A percentile compares a stretch with the other conserved stretches of the same genome.
Conservation (phyloP, 2,113 vertebrate species). For the Chionodraco myersi region DNA sequence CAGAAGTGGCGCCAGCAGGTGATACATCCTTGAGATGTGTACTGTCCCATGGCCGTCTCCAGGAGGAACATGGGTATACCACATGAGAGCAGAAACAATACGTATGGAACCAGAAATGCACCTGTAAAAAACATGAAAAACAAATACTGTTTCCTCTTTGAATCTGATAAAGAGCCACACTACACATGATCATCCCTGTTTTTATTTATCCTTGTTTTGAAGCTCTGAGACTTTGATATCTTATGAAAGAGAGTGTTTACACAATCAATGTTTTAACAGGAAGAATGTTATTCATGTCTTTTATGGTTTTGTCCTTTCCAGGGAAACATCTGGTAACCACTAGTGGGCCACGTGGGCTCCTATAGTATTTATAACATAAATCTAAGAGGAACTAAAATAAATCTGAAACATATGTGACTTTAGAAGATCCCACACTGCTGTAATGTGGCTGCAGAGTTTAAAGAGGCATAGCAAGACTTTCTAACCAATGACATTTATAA, state of each 20-base stretch:
- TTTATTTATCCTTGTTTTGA: neutral
- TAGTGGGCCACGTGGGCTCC: neutral
- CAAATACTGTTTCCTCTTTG: neutral
- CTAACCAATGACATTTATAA: too few species aligned
- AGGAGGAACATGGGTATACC: conserved; percentile 81
- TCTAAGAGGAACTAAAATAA: neutral
- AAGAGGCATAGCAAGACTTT: neutral
- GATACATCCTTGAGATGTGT: conserved; percentile 80
- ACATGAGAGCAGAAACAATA: conserved; percentile 77
- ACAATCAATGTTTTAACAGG: neutral
- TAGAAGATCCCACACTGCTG: neutral
- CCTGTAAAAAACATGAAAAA: conserved; percentile 53
- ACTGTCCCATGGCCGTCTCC: conserved; percentile 83
- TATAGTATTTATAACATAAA: neutral
- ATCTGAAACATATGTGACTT: neutral
- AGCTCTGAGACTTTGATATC: neutral
- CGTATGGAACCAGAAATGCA: conserved; percentile 79
- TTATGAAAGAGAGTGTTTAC: neutral
- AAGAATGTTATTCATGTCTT: neutral
- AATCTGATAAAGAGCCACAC: neutral
- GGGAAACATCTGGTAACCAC: neutral
- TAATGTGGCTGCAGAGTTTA: neutral
- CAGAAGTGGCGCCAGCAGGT: conserved; percentile 83
- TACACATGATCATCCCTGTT: neutral
- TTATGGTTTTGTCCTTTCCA: neutral